Evolutionary conservation across 2,113 vertebrate genomes (phyloP).

Genomic region (Pachypanchax playfairii): DNA sequence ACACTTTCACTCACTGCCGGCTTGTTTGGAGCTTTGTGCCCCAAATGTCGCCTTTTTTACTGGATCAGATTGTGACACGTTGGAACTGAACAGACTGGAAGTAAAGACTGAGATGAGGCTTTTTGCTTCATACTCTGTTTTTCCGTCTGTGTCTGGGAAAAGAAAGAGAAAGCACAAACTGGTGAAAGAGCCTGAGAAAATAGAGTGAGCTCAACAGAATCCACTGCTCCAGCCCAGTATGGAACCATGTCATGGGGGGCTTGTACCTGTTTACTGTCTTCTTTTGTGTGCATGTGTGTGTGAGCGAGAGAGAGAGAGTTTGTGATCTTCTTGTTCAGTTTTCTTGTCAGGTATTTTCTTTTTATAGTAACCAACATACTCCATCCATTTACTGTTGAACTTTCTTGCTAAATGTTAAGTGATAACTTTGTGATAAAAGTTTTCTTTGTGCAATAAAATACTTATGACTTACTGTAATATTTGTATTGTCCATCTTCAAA

Average conservation of each 20-base stretch:
- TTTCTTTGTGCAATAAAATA: constrained; percentile 80
- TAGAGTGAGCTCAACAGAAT: constrained; percentile 44
- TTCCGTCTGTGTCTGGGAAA: constrained; percentile 46
- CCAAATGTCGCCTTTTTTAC: constrained; percentile 52
- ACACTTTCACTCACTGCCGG: constrained; percentile 64
- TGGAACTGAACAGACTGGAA: constrained; percentile 30
- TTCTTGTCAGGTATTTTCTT: constrained; percentile 36
- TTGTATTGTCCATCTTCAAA: no score
- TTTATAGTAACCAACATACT: constrained; percentile 66
- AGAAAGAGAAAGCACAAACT: constrained; percentile 60
- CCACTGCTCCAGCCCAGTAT: constrained; percentile 34
- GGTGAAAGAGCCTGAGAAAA: constrained; percentile 36
- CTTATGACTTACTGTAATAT: constrained; percentile 54
- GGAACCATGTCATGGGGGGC: constrained; percentile 35
- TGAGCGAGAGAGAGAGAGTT: constrained; percentile 57
- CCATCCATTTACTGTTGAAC: constrained; percentile 69
- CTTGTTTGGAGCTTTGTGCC: constrained; percentile 51
- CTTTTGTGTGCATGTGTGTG: constrained; percentile 55
- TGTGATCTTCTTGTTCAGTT: constrained; percentile 51
- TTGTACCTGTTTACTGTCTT: constrained; percentile 49
- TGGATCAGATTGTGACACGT: constrained; percentile 39
- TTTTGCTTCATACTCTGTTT: constrained; percentile 45
- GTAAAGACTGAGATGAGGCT: constrained; percentile 36
- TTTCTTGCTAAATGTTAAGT: constrained; percentile 80
- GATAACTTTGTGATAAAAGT: constrained; percentile 80